Base-by-base conservation (phyloP, 2,888 invertebrate species). In the Eristalis tenax region DNA sequence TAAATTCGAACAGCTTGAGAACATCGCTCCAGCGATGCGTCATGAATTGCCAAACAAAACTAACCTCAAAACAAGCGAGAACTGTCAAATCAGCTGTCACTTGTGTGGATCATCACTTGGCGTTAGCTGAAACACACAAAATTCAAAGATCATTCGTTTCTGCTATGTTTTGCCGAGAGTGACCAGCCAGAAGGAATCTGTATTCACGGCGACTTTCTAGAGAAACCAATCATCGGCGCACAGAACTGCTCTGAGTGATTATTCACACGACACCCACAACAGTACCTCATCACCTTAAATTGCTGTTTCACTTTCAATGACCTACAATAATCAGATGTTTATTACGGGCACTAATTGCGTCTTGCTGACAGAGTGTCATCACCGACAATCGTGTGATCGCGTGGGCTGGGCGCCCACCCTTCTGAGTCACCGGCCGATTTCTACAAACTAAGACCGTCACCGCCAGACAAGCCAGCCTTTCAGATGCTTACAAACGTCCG, bases 221-320 rank as follows among this genome's bases (percentile, higher is more conserved):
- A 50, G 50, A 50, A 18, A 18, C 18, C 50, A 8, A 50, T 50
- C 50, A 50, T 18, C 18, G 50, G 0, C 50, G 18, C 5, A 50
- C 50, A 18, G 18, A 50, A 50, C 50, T 18, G 18, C 50, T 50
- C 50, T n/a, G 50, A 50, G 6, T 50, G 18, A 50, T 50, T 50
- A 6, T 50, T 50, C 23, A 23, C 70, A 50, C 38, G 23, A 22
- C 35, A 57, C n/a, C 35, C 18, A 10, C 23, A 70, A 38, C 38
- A 59, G 57, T n/a, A 38, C 11, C 28, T 43, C 61, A 43, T 63
- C 63, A 32, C 23, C 61, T 26, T 43, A 26, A 40, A 26, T 35
- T 32, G 22, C 15, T 50, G 32, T 50, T 73, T 73, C 50, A 50
- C 50, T 73, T 50, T 73, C 73, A 73, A 32, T 50, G 73, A 73